Evolutionary conservation across 2,888 invertebrate genomes (phyloP).

Genomic region (Gymnoscelis rufifasciata): DNA sequence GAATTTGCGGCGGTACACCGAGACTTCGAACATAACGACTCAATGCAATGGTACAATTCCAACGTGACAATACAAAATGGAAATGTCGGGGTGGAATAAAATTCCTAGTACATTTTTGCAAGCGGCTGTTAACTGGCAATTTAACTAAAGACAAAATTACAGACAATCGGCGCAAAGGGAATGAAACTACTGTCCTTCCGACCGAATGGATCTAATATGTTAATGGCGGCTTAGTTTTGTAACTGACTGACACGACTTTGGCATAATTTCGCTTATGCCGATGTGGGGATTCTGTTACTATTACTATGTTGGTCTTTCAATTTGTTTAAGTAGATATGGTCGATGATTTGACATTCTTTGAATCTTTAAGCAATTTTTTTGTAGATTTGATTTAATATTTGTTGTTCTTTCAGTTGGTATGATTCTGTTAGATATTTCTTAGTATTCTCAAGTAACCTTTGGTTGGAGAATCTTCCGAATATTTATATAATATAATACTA

Average conservation of each 20-base stretch:
- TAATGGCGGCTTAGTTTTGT: conserved; percentile 42
- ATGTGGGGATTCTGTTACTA: no score
- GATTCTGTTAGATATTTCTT: no score
- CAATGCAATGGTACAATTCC: background rate
- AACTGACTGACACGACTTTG: conserved; percentile 17
- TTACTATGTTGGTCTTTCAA: no score
- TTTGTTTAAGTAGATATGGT: no score
- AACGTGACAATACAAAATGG: conserved; percentile 1
- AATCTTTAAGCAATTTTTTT: no score
- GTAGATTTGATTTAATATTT: no score
- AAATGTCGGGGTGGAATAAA: conserved; percentile 10
- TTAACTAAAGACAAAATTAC: conserved; percentile 31
- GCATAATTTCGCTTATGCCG: background rate
- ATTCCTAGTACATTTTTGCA: conserved; percentile 17
- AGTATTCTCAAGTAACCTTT: no score
- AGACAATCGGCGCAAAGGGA: conserved; percentile 29
- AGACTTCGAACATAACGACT: background rate
- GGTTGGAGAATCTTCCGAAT: no score
- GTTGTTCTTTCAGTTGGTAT: no score
- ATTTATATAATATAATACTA: no score
- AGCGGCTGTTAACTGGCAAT: conserved; percentile 27
- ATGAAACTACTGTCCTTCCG: conserved; percentile 28
- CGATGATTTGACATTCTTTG: no score
- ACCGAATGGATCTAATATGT: conserved; percentile 43
- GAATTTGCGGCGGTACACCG: background rate